Percentiles rank a stretch among this genome's conserved stretches.
Evolutionary conservation across 1,140 invertebrate species (phyloP).

Genomic region (Lasioglossum albipes): DNA sequence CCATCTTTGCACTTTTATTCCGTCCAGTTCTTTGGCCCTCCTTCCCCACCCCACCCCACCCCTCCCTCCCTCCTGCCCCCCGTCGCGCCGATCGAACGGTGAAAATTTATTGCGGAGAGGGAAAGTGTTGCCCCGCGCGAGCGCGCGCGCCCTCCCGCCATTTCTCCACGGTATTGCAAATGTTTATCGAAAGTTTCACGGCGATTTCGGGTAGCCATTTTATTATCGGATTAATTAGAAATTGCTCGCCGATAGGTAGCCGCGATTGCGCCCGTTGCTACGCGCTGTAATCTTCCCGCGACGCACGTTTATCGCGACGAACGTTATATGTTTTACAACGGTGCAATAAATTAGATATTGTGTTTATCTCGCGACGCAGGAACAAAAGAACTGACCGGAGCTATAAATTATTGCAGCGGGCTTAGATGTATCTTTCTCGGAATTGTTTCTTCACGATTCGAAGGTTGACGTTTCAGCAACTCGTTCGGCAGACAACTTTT

Average conservation of each 20-base stretch:
- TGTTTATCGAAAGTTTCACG: too few species aligned
- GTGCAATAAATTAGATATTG: slow-evolving; percentile 48
- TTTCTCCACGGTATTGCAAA: too few species aligned
- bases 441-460: not conserved
- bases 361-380: slow-evolving; percentile 43
- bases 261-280: slow-evolving; percentile 1
- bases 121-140: too few species aligned
- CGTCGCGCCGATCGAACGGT: not conserved
- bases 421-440: slow-evolving; percentile 26
- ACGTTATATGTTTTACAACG: slow-evolving; percentile 42
- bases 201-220: not conserved
- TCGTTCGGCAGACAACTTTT: too few species aligned
- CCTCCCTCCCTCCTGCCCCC: too few species aligned
- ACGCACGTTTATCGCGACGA: slow-evolving; percentile 29
- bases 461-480: too few species aligned
- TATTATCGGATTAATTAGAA: not conserved
- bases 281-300: slow-evolving; percentile 3
- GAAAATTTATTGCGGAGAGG: too few species aligned
- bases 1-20: not conserved
- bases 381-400: slow-evolving; percentile 26
- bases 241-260: not conserved
- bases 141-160: too few species aligned
- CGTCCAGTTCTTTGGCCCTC: not conserved
- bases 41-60: too few species aligned
- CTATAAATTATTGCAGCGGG: slow-evolving; percentile 38